These are phyloP conservation scores for Drosophila heteroneura DNA, from an alignment of 2,888 invertebrate species.

Conservation along the genomic window DNA sequence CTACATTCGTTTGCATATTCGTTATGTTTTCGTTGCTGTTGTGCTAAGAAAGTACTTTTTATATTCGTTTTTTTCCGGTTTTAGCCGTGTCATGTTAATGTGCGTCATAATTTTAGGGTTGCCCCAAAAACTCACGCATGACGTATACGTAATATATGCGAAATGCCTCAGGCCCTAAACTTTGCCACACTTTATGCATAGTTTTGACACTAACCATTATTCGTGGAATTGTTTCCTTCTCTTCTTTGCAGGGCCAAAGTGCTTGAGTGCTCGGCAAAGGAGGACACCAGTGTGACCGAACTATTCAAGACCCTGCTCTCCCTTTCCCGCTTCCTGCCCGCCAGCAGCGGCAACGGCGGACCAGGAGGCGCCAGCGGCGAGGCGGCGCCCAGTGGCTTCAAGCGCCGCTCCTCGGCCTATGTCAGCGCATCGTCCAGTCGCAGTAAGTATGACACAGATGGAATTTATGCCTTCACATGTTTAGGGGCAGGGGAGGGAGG, in stretches of 20 bases:
- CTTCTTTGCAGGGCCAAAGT: constrained; percentile 88
- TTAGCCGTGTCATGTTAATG: constrained; percentile 46
- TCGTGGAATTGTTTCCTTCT: constrained; percentile 4
- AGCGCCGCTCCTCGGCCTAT: constrained; percentile 91
- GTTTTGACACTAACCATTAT: constrained; percentile 26
- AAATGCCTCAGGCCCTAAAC: constrained; percentile 12
- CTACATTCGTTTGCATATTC: constrained; percentile 9
- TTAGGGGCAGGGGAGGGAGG: too few species aligned
- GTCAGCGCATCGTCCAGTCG: constrained; percentile 87
- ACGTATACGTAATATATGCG: constrained; percentile 51
- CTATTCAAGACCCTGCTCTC: constrained; percentile 92
- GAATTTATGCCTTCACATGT: constrained; percentile 11
- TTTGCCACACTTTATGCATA: constrained; percentile 37
- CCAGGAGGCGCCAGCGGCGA: constrained; percentile 86
- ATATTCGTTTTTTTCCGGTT: constrained; percentile 5
- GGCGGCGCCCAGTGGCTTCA: constrained; percentile 87
- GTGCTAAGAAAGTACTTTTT: constrained; percentile 22
- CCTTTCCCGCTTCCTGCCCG: constrained; percentile 90
- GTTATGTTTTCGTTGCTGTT: neutral
- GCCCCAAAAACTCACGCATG: constrained; percentile 21
- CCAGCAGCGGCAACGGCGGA: constrained; percentile 86
- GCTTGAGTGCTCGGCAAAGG: constrained; percentile 92
- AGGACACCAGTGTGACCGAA: constrained; percentile 91
- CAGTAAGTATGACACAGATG: constrained; percentile 81
- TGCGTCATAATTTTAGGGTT: constrained; percentile 37